These are phyloP conservation scores for Caenorhabditis panamensis DNA, from an alignment of 2,888 invertebrate species.

Conservation along the genomic window DNA sequence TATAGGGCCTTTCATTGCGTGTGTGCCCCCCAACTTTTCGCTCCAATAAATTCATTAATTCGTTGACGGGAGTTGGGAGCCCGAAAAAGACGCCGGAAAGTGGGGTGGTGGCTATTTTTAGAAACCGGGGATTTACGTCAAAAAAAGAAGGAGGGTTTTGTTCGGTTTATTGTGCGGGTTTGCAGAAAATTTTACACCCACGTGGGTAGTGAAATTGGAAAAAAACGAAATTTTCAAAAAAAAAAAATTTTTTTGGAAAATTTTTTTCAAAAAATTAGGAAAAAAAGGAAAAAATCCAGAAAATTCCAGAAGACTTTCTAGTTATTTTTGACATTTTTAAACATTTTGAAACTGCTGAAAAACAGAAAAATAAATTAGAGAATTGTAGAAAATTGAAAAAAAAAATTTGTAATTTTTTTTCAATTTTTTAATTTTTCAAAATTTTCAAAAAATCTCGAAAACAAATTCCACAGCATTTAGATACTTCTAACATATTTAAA, in stretches of 20 bases:
- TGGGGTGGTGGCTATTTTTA: conserved; percentile 38
- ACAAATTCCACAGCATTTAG: no score
- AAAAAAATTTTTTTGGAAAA: no score
- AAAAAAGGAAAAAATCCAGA: not conserved
- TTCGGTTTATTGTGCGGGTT: no score
- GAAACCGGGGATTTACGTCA: conserved; percentile 9
- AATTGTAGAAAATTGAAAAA: conserved; percentile 15
- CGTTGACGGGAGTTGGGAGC: conserved; percentile 27
- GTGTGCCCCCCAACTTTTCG: conserved; percentile 31
- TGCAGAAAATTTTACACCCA: no score
- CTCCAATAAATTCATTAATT: conserved; percentile 59
- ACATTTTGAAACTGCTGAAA: conserved; percentile 3
- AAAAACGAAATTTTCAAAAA: no score
- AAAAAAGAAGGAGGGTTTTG: conserved; percentile 34
- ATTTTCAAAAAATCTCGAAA: not conserved
- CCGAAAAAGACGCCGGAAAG: conserved; percentile 29
- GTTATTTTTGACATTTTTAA: no score
- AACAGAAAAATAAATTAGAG: conserved; percentile 8
- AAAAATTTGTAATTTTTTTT: not conserved
- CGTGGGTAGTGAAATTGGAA: no score
- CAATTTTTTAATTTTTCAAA: not conserved
- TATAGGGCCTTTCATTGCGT: no score
- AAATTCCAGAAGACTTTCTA: not conserved
- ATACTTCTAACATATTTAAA: no score
- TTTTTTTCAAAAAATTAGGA: no score